Evolutionary conservation across 2,113 vertebrate species (phyloP), one percentile per base, ranked within the genome.

Genomic region (Pterophyllum scalare): DNA sequence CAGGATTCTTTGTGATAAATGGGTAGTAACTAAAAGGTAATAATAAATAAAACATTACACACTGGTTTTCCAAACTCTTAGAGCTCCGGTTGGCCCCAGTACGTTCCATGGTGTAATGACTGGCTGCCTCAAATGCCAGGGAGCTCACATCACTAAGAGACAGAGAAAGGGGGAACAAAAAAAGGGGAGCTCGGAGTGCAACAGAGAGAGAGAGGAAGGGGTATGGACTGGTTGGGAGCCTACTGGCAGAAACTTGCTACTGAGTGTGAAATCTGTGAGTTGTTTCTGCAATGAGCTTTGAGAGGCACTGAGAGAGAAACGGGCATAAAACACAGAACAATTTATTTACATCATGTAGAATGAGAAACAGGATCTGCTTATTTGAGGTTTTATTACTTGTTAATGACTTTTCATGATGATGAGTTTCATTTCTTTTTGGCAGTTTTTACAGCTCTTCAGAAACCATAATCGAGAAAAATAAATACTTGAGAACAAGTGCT

Each of bases 101-200:
- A 85, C 38, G 78, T 93, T 92, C 92, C 92, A 93, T 92, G 85
- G 77, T 89, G 91, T 95, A 91, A 95, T 91, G 83, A 80, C 85
- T 84, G 85, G 87, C 88, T 86, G 87, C 82, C 64, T 91, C 70
- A 75, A 65, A 93, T 93, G 88, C 93, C 91, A 92, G 79, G 65
- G 81, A 86, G 90, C 84, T 90, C 88, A 84, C 86, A 93, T 94
- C 89, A 87, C 85, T 62, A 33, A 80, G 35, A 74, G 67, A 80
- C 64, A 82, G 72, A 82, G 61, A 54, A 43, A 28, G 59, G 35
- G 22, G 65, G 22, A 22, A 20, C 7, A 67, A 59, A 54, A 43
- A 54, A 13, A 59, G 10, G 75, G 61, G 26, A 15, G 52, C 19
- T 59, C 40, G 54, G 33, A 82, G 65, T 7, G 15, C 43, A 64